phyloP scores from a whole-genome alignment of 2,113 vertebrate species.

The Speoplatyrhinus poulsoni region DNA sequence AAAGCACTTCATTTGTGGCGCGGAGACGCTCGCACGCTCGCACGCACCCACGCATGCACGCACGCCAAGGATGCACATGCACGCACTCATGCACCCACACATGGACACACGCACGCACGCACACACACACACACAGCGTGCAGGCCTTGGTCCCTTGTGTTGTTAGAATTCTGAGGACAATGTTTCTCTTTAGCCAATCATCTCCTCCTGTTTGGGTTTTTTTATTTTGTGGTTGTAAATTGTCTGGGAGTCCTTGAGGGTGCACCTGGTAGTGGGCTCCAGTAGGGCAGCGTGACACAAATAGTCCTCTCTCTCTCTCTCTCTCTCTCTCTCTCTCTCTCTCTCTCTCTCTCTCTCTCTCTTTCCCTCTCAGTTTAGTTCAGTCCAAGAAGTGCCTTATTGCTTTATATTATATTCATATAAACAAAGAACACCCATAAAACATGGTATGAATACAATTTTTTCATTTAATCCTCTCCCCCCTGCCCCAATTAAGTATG shows the following conservation, averaged over 20 bases:
- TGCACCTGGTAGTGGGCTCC: slow-evolving; percentile 39
- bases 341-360: too few relatives aligned
- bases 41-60: neutral
- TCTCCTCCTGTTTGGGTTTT: slow-evolving; percentile 10
- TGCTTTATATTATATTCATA: too few relatives aligned
- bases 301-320: neutral
- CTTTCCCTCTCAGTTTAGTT: neutral
- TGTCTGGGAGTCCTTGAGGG: slow-evolving; percentile 48
- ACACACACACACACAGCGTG: neutral
- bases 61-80: too few relatives aligned
- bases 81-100: neutral
- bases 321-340: neutral
- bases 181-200: slow-evolving; percentile 13
- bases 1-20: neutral
- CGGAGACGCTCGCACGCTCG: neutral
- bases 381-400: too few relatives aligned
- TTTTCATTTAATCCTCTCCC: too few relatives aligned
- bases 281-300: slow-evolving; percentile 21
- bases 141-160: neutral
- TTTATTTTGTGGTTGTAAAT: slow-evolving; percentile 34
- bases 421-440: too few relatives aligned
- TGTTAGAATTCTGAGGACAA: neutral
- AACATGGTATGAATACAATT: too few relatives aligned
- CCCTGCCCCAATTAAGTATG: too few relatives aligned
- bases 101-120: neutral